Conservation (phyloP, 1,140 invertebrate genomes). For the Apis laboriosa region DNA sequence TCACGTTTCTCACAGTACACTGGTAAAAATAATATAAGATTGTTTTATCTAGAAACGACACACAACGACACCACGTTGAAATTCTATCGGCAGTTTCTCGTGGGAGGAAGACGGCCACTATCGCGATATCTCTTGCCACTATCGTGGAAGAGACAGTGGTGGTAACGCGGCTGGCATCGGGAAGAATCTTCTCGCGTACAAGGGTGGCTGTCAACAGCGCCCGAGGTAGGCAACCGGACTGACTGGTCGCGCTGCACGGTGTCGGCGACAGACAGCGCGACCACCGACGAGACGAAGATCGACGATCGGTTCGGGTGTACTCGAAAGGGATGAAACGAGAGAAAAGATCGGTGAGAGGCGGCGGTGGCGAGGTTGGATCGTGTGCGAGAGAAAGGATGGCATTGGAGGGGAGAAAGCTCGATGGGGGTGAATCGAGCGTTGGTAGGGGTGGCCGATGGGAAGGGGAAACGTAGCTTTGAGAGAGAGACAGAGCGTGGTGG, state of each 20-base stretch:
- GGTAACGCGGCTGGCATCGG: slow-evolving; percentile 20
- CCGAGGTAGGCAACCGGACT: slow-evolving; percentile 71
- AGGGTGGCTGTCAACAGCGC: slow-evolving; percentile 61
- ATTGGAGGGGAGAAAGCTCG: background rate
- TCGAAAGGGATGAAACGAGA: background rate
- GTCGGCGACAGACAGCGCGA: slow-evolving; percentile 48
- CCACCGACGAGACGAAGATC: slow-evolving; percentile 22
- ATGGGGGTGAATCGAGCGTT: background rate
- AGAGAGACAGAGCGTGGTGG: background rate
- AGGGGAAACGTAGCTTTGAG: background rate
- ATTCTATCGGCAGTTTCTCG: background rate
- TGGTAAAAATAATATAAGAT: background rate
- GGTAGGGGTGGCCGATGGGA: background rate
- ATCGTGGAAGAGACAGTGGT: background rate
- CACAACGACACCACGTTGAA: background rate
- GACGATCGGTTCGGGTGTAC: background rate
- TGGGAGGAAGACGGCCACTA: slow-evolving; percentile 25
- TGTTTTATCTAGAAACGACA: background rate
- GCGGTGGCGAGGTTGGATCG: background rate
- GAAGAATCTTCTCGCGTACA: slow-evolving; percentile 25
- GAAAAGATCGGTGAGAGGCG: background rate
- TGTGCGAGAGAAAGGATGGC: background rate
- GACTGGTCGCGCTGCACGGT: slow-evolving; percentile 53
- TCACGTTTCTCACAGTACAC: background rate
- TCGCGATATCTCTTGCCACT: background rate